Evolutionary conservation across 2,113 vertebrate species (phyloP).

Genomic region (Prietella phreatophila): DNA sequence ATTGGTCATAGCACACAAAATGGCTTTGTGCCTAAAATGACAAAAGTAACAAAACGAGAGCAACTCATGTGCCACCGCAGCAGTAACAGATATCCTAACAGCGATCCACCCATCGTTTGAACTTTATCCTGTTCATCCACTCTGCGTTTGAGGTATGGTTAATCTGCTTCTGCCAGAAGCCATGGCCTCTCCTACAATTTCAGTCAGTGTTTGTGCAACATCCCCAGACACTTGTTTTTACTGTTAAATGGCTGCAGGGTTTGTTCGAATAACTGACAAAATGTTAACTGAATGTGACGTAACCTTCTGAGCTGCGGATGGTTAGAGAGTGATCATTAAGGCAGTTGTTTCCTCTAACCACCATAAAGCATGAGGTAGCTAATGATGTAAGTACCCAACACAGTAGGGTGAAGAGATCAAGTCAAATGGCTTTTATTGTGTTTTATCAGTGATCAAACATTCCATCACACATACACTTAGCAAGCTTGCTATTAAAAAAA

Average conservation of each 20-base stretch:
- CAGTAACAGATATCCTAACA: conserved; percentile 7
- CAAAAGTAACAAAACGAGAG: neutral
- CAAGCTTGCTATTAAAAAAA: neutral
- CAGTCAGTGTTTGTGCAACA: conserved; percentile 22
- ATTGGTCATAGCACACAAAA: neutral
- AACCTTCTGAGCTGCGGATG: neutral
- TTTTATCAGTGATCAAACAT: neutral
- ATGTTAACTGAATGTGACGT: neutral
- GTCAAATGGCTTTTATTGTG: too few relatives aligned
- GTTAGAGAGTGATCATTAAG: neutral
- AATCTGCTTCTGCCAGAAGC: neutral
- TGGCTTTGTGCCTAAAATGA: neutral
- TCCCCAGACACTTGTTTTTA: neutral
- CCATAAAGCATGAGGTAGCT: neutral
- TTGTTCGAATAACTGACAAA: neutral
- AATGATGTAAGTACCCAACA: neutral
- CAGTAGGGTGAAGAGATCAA: neutral
- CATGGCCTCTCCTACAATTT: conserved; percentile 10
- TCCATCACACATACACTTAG: neutral
- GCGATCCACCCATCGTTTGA: conserved; percentile 18
- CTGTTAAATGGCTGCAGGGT: neutral
- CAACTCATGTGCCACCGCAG: neutral
- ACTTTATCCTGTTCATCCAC: conserved; percentile 26
- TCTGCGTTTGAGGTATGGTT: neutral
- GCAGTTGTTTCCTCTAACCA: neutral